Conservation (phyloP, 2,888 invertebrate species). For the Galerucella nymphaeae region DNA sequence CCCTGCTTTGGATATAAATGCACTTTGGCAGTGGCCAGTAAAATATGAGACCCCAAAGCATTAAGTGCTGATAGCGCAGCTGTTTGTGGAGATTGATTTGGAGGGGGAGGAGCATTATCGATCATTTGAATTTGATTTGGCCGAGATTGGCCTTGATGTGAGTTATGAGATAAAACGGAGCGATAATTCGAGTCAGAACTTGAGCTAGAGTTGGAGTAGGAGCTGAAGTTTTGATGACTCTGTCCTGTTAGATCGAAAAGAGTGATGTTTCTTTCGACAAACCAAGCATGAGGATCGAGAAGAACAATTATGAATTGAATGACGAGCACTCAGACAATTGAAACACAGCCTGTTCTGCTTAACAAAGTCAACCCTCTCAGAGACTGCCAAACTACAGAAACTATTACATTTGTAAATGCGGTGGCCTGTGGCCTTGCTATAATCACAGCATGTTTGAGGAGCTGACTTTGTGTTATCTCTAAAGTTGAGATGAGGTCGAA, state of each 20-base stretch:
- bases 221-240: too few species aligned
- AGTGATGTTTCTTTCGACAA: not conserved
- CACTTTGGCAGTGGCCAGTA: too few species aligned
- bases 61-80: not conserved
- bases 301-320: not conserved
- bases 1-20: too few species aligned
- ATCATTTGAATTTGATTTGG: not conserved
- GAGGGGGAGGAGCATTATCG: not conserved
- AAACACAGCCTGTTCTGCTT: not conserved
- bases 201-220: too few species aligned
- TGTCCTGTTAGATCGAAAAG: not conserved
- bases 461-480: too few species aligned
- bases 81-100: not conserved
- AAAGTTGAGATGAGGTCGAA: too few species aligned
- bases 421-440: too few species aligned
- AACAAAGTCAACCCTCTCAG: not conserved
- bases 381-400: not conserved
- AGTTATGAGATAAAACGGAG: too few species aligned
- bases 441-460: too few species aligned
- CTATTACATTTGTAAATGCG: not conserved
- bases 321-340: not conserved
- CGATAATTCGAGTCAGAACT: too few species aligned
- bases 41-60: not conserved
- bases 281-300: not conserved
- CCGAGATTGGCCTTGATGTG: not conserved